Base-by-base conservation (phyloP, 2,113 vertebrate species). In the Clarias magur region DNA sequence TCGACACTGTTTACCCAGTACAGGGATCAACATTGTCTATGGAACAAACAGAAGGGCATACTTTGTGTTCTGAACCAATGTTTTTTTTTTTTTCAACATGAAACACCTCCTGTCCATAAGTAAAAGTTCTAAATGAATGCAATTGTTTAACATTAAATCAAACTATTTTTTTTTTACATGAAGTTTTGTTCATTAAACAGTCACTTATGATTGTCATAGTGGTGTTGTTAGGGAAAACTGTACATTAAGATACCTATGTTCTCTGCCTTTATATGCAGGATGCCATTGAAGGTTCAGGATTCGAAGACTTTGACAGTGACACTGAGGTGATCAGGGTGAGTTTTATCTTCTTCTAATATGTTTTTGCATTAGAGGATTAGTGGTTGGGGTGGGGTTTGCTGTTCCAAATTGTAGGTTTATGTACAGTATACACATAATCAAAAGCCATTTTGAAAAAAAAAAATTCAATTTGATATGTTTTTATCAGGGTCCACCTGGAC, bases 231-330 rank as follows among this genome's bases (percentile, higher is more conserved):
- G 23, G 15, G 34, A 38, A 38, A 38, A 38, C 34, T 38, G 2
- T 38, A 38, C 34, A 38, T 38, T 38, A 38, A 38, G 34, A 38
- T 38, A 38, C 21, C 15, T 0, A 73, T 70, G 19, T 27, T 75
- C 15, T 19, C 57, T 83, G 12, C 48, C 48, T 48, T 12, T 16
- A 42, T 80, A 91, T 93, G 65, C 91, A 98, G 98, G 93, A 88
- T 54, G 91, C 56, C 12, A 7, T 85, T 1, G 94, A 96, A 86
- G 96, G 95, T 34, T 97, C 96, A 0, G 95, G 96, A 85, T 94
- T 90, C 34, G 93, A 88, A 79, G 95, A 95, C 88, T 93, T 94
- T 87, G 95, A 96, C 91, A 94, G 88, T 48, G 95, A 96, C 81
- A 85, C 91, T 0, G 95, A 96, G 88, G 84, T 94, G 3, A 87